These are phyloP conservation scores for Cydia fagiglandana DNA, from an alignment of 1,140 invertebrate species.

Conservation along the genomic window DNA sequence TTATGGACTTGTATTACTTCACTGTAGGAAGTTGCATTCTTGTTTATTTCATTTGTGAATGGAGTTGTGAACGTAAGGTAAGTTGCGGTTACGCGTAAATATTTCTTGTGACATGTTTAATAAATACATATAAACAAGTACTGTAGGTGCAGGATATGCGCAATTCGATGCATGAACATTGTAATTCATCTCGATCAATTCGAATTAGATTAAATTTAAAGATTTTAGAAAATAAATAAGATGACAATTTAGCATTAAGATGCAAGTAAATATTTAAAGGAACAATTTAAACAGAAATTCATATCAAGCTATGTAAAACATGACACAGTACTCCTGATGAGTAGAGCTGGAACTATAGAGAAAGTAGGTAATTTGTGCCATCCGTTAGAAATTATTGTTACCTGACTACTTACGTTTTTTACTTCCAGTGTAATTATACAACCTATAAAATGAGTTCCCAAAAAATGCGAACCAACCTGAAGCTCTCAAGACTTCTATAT, in stretches of 20 bases:
- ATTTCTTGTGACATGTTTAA: neutral
- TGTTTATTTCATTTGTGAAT: constrained; percentile 12
- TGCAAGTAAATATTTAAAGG: too few species aligned
- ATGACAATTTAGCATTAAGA: too few species aligned
- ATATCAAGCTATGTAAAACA: too few species aligned
- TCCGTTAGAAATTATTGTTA: too few species aligned
- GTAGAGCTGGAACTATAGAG: too few species aligned
- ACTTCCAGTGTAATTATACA: neutral
- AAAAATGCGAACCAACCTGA: constrained; percentile 60
- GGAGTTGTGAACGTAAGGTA: neutral
- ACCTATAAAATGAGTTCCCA: constrained; percentile 52
- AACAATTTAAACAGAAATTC: too few species aligned
- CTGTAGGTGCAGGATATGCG: neutral
- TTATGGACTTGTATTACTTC: constrained; percentile 8
- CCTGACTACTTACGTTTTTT: neutral
- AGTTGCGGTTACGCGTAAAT: neutral
- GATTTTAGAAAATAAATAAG: too few species aligned
- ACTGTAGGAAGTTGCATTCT: neutral
- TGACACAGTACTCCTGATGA: too few species aligned
- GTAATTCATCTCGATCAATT: too few species aligned
- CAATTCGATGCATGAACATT: neutral
- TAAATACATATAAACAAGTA: neutral
- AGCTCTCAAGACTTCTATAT: constrained; percentile 69
- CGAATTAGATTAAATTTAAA: too few species aligned
- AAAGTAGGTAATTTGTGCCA: too few species aligned